Conservation (phyloP, 1,140 invertebrate genomes). For the Heliconius melpomene region DNA sequence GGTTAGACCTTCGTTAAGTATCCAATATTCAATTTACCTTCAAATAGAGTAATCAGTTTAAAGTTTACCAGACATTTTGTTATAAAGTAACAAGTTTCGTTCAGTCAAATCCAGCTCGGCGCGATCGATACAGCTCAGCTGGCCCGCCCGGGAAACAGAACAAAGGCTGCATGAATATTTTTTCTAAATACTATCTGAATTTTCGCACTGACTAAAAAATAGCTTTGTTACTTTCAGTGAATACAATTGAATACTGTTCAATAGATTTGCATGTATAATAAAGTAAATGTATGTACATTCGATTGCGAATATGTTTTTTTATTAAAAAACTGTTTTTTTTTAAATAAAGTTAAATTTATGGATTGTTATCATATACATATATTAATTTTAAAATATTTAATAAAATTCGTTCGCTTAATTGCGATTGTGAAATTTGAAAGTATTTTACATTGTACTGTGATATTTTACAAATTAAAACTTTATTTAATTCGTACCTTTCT, state of each 20-base stretch:
- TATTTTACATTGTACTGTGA: too few species aligned
- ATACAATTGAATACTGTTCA: not conserved
- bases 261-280: too few species aligned
- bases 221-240: not conserved
- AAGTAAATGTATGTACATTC: too few species aligned
- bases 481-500: too few species aligned
- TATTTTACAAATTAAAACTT: too few species aligned
- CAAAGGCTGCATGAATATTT: slow-evolving; percentile 4
- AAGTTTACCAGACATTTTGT: slow-evolving; percentile 7
- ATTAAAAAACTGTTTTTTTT: too few species aligned
- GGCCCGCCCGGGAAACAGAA: slow-evolving; percentile 13
- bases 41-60: slow-evolving; percentile 1
- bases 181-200: not conserved
- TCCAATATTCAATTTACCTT: not conserved
- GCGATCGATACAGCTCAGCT: slow-evolving; percentile 11
- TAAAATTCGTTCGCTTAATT: too few species aligned
- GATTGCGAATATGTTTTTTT: too few species aligned
- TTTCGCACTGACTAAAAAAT: not conserved
- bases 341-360: too few species aligned
- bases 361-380: too few species aligned
- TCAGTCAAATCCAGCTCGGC: not conserved
- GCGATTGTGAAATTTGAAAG: too few species aligned
- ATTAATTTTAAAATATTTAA: too few species aligned
- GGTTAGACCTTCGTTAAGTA: not conserved
- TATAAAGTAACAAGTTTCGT: slow-evolving; percentile 1